These are phyloP conservation scores for Noctua pronuba DNA, from an alignment of 2,888 invertebrate species.

Conservation along the genomic window DNA sequence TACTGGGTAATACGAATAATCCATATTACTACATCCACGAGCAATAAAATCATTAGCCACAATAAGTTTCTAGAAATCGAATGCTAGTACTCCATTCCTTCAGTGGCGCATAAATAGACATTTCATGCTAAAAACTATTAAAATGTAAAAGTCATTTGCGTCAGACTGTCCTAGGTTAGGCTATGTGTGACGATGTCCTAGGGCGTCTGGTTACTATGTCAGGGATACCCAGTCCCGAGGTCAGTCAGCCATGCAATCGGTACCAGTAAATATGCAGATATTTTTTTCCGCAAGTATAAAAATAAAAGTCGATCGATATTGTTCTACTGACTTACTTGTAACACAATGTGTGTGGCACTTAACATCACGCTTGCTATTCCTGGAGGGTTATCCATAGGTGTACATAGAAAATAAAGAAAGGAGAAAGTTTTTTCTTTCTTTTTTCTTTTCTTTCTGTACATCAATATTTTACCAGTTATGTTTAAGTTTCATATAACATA, in stretches of 20 bases:
- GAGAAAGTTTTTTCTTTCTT: no score
- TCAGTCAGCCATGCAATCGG: conserved; percentile 58
- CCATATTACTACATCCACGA: not conserved
- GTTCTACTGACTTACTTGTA: conserved; percentile 44
- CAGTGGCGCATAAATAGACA: conserved; percentile 4
- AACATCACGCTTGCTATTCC: not conserved
- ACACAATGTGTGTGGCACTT: not conserved
- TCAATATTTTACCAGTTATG: not conserved
- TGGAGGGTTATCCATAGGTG: not conserved
- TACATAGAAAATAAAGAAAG: no score
- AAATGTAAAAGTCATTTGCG: conserved; percentile 54
- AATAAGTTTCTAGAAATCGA: conserved; percentile 7
- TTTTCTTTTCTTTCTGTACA: no score
- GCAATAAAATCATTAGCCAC: not conserved
- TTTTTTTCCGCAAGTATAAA: conserved; percentile 52
- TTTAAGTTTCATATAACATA: not conserved
- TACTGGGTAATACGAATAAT: no score
- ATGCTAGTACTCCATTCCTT: not conserved
- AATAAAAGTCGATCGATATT: conserved; percentile 60
- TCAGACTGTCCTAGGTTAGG: conserved; percentile 62
- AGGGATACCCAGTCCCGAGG: conserved; percentile 62
- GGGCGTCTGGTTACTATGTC: conserved; percentile 60
- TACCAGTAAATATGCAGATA: conserved; percentile 55
- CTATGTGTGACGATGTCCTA: conserved; percentile 65
- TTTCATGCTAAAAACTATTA: conserved; percentile 44